Evolutionary conservation across 2,113 vertebrate species (phyloP).

Genomic region (Haemorhous mexicanus): DNA sequence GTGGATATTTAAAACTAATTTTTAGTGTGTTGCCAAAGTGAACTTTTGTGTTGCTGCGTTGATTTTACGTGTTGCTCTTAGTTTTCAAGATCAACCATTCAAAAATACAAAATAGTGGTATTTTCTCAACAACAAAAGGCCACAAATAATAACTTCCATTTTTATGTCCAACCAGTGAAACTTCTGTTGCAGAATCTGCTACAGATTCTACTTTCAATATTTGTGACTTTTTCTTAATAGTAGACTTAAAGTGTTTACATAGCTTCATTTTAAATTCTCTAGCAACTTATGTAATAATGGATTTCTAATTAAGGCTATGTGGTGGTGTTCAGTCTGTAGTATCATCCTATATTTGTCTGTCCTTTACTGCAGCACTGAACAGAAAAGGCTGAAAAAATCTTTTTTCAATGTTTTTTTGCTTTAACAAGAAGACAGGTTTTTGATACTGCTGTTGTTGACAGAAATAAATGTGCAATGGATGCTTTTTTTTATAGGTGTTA

Average conservation of each 20-base stretch:
- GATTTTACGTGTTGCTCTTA: not conserved
- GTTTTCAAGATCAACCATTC: not conserved
- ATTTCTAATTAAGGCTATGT: not conserved
- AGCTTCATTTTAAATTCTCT: slow-evolving; percentile 32
- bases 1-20: not conserved
- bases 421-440: not conserved
- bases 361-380: not conserved
- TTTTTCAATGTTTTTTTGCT: not conserved
- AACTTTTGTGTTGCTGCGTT: not conserved
- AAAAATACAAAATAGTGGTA: not conserved
- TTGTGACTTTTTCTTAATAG: slow-evolving; percentile 35
- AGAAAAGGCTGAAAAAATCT: not conserved
- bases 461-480: not conserved
- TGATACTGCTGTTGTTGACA: not conserved
- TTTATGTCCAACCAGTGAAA: not conserved
- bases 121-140: slow-evolving; percentile 19
- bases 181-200: not conserved
- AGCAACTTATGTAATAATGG: slow-evolving; percentile 1
- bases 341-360: not conserved
- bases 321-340: not conserved
- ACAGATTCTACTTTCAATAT: not conserved
- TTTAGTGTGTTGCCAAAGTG: slow-evolving; percentile 7
- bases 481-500: not conserved
- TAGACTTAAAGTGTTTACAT: slow-evolving; percentile 20
- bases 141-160: not conserved